Evolutionary conservation across 2,888 invertebrate species (phyloP).

Genomic region (Agrilus biguttatus): DNA sequence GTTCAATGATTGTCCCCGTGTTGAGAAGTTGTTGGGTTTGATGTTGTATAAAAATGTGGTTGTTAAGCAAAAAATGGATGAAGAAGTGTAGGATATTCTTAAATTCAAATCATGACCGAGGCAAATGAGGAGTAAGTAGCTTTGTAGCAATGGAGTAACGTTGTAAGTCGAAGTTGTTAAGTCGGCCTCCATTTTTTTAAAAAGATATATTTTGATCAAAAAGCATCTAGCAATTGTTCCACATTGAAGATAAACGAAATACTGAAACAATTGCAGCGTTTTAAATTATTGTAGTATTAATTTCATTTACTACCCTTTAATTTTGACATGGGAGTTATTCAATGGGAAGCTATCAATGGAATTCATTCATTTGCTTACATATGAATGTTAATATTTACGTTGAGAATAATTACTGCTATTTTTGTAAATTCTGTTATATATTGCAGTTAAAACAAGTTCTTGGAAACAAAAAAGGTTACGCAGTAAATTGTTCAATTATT

Average conservation of each 20-base stretch:
- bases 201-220: neutral
- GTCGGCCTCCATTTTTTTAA: slow-evolving; percentile 12
- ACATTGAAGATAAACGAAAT: slow-evolving; percentile 3
- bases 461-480: neutral
- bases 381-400: slow-evolving; percentile 15
- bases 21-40: slow-evolving; percentile 28
- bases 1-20: slow-evolving; percentile 31
- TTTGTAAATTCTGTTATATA: too few species aligned
- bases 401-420: too few species aligned
- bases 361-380: slow-evolving; percentile 19
- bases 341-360: slow-evolving; percentile 23
- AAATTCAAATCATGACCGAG: slow-evolving; percentile 16
- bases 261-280: too few species aligned
- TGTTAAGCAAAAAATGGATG: slow-evolving; percentile 19
- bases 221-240: slow-evolving; percentile 1
- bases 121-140: slow-evolving; percentile 15
- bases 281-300: neutral
- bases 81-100: slow-evolving; percentile 13
- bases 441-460: too few species aligned
- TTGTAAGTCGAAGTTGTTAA: slow-evolving; percentile 8
- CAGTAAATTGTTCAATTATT: neutral
- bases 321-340: slow-evolving; percentile 16
- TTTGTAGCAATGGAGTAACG: slow-evolving; percentile 5
- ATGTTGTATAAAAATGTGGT: slow-evolving; percentile 33
- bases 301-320: slow-evolving; percentile 6